These are phyloP conservation scores for Stratiolaelaps scimitus DNA, from an alignment of 1,140 invertebrate genomes.

Conservation along the genomic window DNA sequence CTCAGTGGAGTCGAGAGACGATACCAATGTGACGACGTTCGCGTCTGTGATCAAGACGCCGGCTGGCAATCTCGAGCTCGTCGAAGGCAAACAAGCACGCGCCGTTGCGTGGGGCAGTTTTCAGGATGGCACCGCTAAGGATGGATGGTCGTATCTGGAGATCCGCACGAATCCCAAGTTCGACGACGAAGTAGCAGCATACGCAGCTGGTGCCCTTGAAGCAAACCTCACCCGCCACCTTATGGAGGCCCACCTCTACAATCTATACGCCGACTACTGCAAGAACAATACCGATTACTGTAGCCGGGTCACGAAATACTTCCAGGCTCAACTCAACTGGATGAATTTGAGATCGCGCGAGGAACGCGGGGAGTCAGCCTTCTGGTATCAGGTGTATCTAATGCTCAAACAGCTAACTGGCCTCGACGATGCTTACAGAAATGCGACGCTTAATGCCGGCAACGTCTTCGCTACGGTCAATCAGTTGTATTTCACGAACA, in stretches of 20 bases:
- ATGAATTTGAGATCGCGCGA: background rate
- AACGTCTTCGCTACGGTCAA: slow-evolving; percentile 35
- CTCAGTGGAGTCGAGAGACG: too few relatives aligned
- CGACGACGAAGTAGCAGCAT: slow-evolving; percentile 7
- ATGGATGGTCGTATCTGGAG: slow-evolving; percentile 23
- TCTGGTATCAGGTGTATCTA: slow-evolving; percentile 41
- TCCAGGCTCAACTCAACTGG: background rate
- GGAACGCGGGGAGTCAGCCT: background rate
- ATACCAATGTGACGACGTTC: background rate
- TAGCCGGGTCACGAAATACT: background rate
- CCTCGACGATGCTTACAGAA: slow-evolving; percentile 44
- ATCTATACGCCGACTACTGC: slow-evolving; percentile 13
- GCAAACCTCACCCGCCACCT: background rate
- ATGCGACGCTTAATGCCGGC: slow-evolving; percentile 35
- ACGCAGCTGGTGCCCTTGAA: background rate
- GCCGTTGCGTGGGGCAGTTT: slow-evolving; percentile 6
- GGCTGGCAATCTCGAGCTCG: background rate
- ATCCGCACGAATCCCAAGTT: background rate
- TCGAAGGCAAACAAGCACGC: background rate
- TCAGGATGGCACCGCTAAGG: background rate
- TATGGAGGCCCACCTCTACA: background rate
- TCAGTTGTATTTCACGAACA: slow-evolving; percentile 6
- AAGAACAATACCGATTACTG: slow-evolving; percentile 7
- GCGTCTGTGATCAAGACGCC: background rate
- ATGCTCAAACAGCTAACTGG: slow-evolving; percentile 45